phyloP scores from a whole-genome alignment of 1,140 invertebrate genomes.

The Trachelipus rathkii region DNA sequence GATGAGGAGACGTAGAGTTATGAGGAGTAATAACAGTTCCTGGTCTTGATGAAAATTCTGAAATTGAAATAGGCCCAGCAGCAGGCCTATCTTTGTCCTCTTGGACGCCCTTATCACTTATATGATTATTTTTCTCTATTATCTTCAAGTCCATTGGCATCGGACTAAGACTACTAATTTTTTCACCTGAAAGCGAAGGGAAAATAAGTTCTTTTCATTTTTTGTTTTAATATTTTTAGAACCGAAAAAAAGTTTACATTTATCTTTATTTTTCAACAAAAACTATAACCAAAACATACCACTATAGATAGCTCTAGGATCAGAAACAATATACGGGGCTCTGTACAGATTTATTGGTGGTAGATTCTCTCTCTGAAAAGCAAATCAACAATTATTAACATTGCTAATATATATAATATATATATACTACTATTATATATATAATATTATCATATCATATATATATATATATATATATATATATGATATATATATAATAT shows the following conservation, averaged over 20 bases:
- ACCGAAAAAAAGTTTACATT: too few species aligned
- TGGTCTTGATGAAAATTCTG: conserved; percentile 20
- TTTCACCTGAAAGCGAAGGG: neutral
- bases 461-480: too few species aligned
- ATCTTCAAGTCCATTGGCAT: conserved; percentile 40
- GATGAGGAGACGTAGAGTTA: conserved; percentile 36
- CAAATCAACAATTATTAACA: neutral
- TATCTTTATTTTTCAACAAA: too few species aligned
- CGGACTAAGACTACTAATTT: conserved; percentile 20
- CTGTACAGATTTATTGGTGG: neutral
- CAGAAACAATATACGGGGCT: neutral
- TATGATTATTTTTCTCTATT: conserved; percentile 31
- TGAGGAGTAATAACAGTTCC: conserved; percentile 30
- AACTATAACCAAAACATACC: too few species aligned
- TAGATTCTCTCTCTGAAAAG: neutral
- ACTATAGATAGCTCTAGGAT: neutral
- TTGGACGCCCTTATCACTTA: conserved; percentile 24
- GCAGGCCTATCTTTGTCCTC: conserved; percentile 16
- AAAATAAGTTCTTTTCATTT: too few species aligned
- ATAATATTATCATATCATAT: too few species aligned
- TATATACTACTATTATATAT: too few species aligned
- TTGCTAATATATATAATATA: neutral
- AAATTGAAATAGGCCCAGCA: neutral
- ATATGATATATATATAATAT: too few species aligned
- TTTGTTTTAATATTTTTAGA: too few species aligned